Percentiles rank a stretch among this genome's conserved stretches.
These are phyloP conservation scores for Mycalesis mineus DNA, from an alignment of 2,888 invertebrate species.

Conservation along the genomic window DNA sequence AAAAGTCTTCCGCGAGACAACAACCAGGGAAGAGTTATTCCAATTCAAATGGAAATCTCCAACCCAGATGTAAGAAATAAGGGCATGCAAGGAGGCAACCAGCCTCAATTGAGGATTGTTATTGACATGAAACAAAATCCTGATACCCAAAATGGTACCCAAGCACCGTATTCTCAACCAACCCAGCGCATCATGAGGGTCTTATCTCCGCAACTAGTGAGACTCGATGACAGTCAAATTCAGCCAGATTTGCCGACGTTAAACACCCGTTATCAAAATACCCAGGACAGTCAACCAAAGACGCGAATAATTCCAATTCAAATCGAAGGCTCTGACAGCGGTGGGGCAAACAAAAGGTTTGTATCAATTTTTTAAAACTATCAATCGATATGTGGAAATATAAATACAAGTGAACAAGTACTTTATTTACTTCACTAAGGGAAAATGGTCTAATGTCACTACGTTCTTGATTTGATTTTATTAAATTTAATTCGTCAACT, in stretches of 20 bases:
- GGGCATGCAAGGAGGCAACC: slow-evolving; percentile 46
- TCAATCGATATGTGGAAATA: no score
- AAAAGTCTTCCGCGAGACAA: slow-evolving; percentile 64
- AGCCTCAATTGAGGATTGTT: slow-evolving; percentile 67
- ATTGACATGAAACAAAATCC: slow-evolving; percentile 64
- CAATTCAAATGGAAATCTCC: slow-evolving; percentile 81
- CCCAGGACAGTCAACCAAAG: slow-evolving; percentile 61
- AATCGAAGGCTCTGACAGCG: slow-evolving; percentile 69
- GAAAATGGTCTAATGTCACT: no score
- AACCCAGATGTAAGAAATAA: slow-evolving; percentile 56
- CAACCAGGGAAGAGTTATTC: slow-evolving; percentile 76
- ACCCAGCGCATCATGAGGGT: slow-evolving; percentile 76
- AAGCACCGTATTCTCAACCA: slow-evolving; percentile 60
- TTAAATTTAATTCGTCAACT: no score
- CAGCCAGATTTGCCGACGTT: slow-evolving; percentile 61
- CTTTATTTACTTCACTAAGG: no score
- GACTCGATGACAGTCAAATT: slow-evolving; percentile 58
- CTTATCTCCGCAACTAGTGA: slow-evolving; percentile 72
- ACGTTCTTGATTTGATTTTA: no score
- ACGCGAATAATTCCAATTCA: slow-evolving; percentile 81
- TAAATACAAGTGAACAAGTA: no score
- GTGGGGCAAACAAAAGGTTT: slow-evolving; percentile 67
- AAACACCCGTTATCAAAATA: slow-evolving; percentile 52
- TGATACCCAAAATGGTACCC: slow-evolving; percentile 41
- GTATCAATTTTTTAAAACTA: not conserved